phyloP scores from a whole-genome alignment of 2,113 vertebrate genomes.

The Brachyistius frenatus region DNA sequence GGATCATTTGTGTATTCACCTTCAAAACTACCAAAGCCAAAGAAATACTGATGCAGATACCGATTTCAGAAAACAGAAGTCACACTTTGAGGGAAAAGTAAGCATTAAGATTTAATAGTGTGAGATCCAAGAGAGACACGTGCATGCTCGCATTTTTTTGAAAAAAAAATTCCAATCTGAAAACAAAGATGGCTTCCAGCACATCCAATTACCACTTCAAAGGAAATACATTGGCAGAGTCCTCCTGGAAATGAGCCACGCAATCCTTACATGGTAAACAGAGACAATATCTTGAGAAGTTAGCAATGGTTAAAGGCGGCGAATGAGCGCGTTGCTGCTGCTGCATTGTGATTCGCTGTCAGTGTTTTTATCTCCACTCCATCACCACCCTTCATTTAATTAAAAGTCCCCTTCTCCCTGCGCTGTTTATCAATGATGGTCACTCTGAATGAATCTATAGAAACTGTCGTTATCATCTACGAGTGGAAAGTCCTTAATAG shows the following conservation, averaged over 20 bases:
- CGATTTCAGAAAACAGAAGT: slow-evolving; percentile 8
- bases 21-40: slow-evolving; percentile 50
- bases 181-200: slow-evolving; percentile 80
- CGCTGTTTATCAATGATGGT: slow-evolving; percentile 27
- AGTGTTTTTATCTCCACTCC: slow-evolving; percentile 39
- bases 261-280: slow-evolving; percentile 73
- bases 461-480: background rate
- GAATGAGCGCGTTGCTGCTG: slow-evolving; percentile 15
- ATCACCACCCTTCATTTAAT: slow-evolving; percentile 40
- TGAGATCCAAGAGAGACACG: slow-evolving; percentile 29
- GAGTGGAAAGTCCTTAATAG: slow-evolving; percentile 6
- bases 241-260: slow-evolving; percentile 62
- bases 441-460: slow-evolving; percentile 2
- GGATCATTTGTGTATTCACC: slow-evolving; percentile 23
- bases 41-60: slow-evolving; percentile 9
- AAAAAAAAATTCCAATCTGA: slow-evolving; percentile 30
- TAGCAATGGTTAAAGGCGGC: slow-evolving; percentile 35
- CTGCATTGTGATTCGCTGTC: slow-evolving; percentile 16
- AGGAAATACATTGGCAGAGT: slow-evolving; percentile 58
- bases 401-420: slow-evolving; percentile 42
- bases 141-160: background rate
- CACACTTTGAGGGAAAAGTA: slow-evolving; percentile 25
- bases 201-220: slow-evolving; percentile 82
- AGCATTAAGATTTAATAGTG: slow-evolving; percentile 39
- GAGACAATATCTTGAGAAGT: slow-evolving; percentile 67